Evolutionary conservation across 2,113 vertebrate species (phyloP), one percentile per base, ranked within the genome.

Genomic region (Calyptomena viridis): DNA sequence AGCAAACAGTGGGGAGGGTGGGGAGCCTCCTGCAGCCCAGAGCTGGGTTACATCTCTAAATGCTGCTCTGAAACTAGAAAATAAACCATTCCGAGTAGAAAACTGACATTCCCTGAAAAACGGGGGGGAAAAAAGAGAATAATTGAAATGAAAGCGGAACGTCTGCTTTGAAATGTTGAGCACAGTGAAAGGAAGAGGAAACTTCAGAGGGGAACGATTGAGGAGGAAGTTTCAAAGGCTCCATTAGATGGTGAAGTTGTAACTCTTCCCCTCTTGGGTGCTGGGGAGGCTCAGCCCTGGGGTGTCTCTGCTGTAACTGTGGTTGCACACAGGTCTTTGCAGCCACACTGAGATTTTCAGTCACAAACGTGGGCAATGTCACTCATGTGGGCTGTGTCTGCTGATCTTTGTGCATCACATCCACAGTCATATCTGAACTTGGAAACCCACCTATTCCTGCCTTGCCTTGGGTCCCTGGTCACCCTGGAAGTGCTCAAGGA

Each of bases 181-280:
- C 42, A 24, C 82, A 37, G 90, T 79, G 78, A 71, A 95, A 94
- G 82, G 58, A 64, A 93, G 82, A 55, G 92, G 95, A 37, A 56
- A 90, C 96, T 95, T 96, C 95, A 94, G 88, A 96, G 86, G 79
- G 72, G 95, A 96, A 63, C 89, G 90, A 76, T 67, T 59, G 90
- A 94, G 35, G 35, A 71, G 87, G 71, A 77, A 55, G 64, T 93
- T 94, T 95, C 55, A 62, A 82, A 94, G 78, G 27, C 92, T 84
- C 74, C 93, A 76, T 91, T 89, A 81, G 94, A 37, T 82, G 95
- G 79, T 40, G 60, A 83, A 79, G 88, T 25, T 50, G 18, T 9
- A 3, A 46, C 15, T 53, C 55, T 27, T 58, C 16, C 77, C 46
- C 50, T 27, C 0, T 24, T 47, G 81, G 87, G 35, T 71, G 84